phyloP scores from a whole-genome alignment of 2,113 vertebrate genomes.

The Cinclus cinclus region DNA sequence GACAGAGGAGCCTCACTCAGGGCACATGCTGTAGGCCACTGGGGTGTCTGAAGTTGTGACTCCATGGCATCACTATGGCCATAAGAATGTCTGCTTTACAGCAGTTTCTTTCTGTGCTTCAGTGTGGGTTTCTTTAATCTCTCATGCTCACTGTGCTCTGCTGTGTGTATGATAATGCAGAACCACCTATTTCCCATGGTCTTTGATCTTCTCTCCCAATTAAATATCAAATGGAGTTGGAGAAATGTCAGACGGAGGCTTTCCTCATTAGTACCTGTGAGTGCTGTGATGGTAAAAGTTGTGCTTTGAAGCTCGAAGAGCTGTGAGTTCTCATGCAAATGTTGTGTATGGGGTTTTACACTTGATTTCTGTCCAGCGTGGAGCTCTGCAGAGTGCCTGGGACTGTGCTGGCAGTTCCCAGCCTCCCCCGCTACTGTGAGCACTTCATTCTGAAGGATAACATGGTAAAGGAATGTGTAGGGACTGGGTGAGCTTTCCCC shows the following conservation, averaged over 20 bases:
- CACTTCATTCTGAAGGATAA: background rate
- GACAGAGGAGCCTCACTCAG: rapidly evolving
- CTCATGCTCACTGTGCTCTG: background rate
- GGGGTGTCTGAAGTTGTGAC: background rate
- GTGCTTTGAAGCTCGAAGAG: constrained; percentile 8
- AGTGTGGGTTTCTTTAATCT: background rate
- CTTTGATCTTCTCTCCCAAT: constrained; percentile 18
- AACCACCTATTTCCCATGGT: background rate
- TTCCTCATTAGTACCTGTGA: background rate
- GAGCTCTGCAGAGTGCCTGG: background rate
- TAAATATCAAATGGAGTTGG: background rate
- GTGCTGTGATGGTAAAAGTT: background rate
- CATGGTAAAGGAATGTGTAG: rapidly evolving
- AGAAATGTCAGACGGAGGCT: background rate
- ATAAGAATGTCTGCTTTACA: background rate
- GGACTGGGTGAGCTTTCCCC: background rate
- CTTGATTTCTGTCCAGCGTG: background rate
- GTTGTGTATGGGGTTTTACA: background rate
- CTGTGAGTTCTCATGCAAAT: background rate
- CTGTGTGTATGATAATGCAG: background rate
- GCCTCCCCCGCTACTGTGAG: background rate
- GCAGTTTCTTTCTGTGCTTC: background rate
- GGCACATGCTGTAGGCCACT: rapidly evolving
- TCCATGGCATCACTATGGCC: no score
- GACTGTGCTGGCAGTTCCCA: background rate